Evolutionary conservation across 2,113 vertebrate genomes (phyloP), one percentile per base, ranked within the genome.

Genomic region (Thamnophis sirtalis): DNA sequence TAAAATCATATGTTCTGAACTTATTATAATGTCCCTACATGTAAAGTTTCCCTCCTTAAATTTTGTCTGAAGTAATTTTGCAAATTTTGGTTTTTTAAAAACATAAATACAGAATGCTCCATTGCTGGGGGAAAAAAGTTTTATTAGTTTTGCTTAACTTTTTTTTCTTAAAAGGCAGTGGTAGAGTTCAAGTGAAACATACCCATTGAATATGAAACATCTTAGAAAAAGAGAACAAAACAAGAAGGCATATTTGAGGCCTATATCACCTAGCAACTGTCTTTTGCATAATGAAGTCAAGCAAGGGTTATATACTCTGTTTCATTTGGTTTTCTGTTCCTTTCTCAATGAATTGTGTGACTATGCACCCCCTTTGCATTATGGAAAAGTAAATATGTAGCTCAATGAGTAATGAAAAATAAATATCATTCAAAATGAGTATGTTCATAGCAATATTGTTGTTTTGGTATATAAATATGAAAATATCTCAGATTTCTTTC

Each of bases 1-100:
- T 86, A 93, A 91, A 58, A 97, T 91, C 63, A 22, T 2, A 51
- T 95, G 89, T 4, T 87, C 88, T 58, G 92, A 93, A 89, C 91
- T 38, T 68, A 93, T 56, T 33, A 6, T 11, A 93, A 53, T 50
- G 15, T 10, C 22, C 0, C 0, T 9, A 84, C 1, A 48, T 95
- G 51, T 10, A 92, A 58, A 17, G 9, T 89, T 68, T 17, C 11
- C 58, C 10, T 19, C 7, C 10, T 9, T 68, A n/a, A 54, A 50
- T 91, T 0, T 3, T 90, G 28, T 8, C 4, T 56, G 0, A 93
- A 13, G 28, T 43, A 10, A 1, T 11, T 94, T 92, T 86, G 38
- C 5, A 86, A 2, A 33, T 43, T 95, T 80, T 7, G 24, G 90
- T 28, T 17, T 90, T 58, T 0, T 24, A 26, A 33, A 33, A 28